Conservation (phyloP, 1,140 invertebrate species). For the Drosophila bipectinata region DNA sequence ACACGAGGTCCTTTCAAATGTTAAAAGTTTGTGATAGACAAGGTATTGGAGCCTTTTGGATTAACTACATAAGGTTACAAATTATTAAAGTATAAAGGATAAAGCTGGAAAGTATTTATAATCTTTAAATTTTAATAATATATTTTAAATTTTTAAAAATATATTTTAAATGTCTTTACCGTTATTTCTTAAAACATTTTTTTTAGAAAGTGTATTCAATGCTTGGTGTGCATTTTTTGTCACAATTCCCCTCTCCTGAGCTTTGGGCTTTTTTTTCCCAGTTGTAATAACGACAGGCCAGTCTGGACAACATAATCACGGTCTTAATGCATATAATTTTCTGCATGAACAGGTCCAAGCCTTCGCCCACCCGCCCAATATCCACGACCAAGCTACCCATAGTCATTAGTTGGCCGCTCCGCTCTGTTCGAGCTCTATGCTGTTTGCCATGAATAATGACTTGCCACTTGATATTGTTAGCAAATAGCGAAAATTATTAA, state of each 20-base stretch:
- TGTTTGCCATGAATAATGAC: constrained; percentile 75
- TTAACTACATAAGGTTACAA: too few species aligned
- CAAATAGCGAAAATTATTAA: constrained; percentile 80
- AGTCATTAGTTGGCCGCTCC: constrained; percentile 68
- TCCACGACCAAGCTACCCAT: constrained; percentile 59
- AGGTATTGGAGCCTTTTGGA: too few species aligned
- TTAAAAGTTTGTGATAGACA: neutral
- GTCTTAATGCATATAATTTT: constrained; percentile 83
- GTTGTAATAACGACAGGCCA: constrained; percentile 61
- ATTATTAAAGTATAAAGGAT: too few species aligned
- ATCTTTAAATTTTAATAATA: too few species aligned
- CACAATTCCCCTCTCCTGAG: neutral
- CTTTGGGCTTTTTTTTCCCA: constrained; percentile 28
- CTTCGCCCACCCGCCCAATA: constrained; percentile 14
- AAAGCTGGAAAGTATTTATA: too few species aligned
- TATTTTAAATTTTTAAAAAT: neutral
- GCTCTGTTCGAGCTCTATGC: constrained; percentile 10
- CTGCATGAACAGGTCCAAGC: constrained; percentile 69
- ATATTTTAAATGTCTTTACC: neutral
- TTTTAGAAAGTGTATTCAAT: constrained; percentile 11
- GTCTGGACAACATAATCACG: constrained; percentile 78
- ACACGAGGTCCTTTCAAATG: neutral
- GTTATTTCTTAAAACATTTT: neutral
- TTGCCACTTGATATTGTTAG: constrained; percentile 76
- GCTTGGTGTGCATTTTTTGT: neutral